A percentile compares a stretch with the other conserved stretches of the same genome.
These are phyloP conservation scores for Orycteropus afer DNA, from an alignment of 2,113 vertebrate genomes.

Conservation along the genomic window DNA sequence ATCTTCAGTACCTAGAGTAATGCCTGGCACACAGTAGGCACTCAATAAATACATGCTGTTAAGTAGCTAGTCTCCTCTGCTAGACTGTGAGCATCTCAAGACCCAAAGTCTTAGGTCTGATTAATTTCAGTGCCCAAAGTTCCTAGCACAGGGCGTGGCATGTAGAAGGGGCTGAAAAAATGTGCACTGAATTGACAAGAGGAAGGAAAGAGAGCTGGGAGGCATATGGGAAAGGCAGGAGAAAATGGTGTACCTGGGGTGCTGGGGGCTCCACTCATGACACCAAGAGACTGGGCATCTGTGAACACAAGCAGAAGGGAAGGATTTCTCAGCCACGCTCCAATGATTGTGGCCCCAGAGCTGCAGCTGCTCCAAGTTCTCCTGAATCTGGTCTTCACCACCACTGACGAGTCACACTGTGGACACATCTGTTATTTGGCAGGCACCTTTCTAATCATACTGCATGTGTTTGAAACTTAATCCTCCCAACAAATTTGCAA, in stretches of 20 bases:
- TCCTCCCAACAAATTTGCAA: neutral
- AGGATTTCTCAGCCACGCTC: neutral
- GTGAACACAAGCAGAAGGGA: conserved; percentile 29
- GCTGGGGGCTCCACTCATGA: neutral
- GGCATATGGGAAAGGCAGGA: neutral
- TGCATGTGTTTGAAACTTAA: neutral
- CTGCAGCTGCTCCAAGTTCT: neutral
- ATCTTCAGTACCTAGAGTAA: neutral
- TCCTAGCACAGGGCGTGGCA: neutral
- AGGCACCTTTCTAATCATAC: neutral
- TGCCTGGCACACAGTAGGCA: neutral
- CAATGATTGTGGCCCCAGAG: accelerated
- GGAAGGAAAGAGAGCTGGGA: neutral
- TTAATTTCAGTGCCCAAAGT: neutral
- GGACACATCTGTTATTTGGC: neutral
- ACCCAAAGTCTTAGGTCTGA: neutral
- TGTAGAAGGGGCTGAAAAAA: neutral
- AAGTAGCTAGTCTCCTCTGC: neutral
- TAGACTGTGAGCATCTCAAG: neutral
- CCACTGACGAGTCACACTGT: neutral
- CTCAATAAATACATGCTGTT: neutral
- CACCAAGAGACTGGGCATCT: neutral
- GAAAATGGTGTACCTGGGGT: conserved; percentile 50
- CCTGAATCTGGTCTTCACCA: neutral
- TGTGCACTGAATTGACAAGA: neutral